A percentile compares a stretch with the other conserved stretches of the same genome.
phyloP scores from a whole-genome alignment of 2,888 invertebrate genomes.

The Panzeria rudis region DNA sequence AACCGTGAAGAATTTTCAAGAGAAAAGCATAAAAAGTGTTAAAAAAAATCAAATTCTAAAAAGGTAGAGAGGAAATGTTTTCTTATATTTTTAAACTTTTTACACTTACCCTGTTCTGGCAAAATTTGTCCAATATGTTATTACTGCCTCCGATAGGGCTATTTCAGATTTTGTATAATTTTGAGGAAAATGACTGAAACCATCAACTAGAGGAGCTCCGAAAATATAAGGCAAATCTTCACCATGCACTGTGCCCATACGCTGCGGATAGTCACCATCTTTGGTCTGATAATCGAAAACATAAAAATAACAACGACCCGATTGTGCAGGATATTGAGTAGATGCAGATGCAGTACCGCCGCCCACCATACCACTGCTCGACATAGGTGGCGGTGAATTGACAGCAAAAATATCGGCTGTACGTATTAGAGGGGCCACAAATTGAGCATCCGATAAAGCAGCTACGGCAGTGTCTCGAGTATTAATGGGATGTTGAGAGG shows the following conservation, averaged over 20 bases:
- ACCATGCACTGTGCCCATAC: constrained; percentile 96
- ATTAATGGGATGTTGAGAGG: constrained; percentile 94
- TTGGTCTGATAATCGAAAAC: constrained; percentile 96
- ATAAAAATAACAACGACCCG: constrained; percentile 94
- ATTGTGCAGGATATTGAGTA: constrained; percentile 77
- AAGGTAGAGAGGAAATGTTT: neutral
- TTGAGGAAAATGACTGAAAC: constrained; percentile 91
- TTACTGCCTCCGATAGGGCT: constrained; percentile 93
- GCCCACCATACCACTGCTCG: constrained; percentile 59
- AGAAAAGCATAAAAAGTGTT: neutral
- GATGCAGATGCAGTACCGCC: constrained; percentile 78
- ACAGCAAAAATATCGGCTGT: constrained; percentile 92
- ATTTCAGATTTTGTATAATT: constrained; percentile 95
- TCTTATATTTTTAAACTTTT: neutral
- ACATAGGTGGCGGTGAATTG: constrained; percentile 84
- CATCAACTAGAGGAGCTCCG: constrained; percentile 94
- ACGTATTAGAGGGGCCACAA: constrained; percentile 94
- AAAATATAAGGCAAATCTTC: constrained; percentile 96
- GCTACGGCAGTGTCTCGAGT: constrained; percentile 95
- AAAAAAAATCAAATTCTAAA: neutral
- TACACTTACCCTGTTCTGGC: constrained; percentile 91
- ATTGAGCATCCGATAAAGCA: constrained; percentile 96
- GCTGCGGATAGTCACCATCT: constrained; percentile 94
- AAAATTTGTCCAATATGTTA: constrained; percentile 94
- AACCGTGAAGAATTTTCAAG: constrained; percentile 17